A percentile compares a stretch with the other conserved stretches of the same genome.
These are phyloP conservation scores for Porites rus DNA, from an alignment of 92 coral and sea anemone genomes.

Conservation along the genomic window DNA sequence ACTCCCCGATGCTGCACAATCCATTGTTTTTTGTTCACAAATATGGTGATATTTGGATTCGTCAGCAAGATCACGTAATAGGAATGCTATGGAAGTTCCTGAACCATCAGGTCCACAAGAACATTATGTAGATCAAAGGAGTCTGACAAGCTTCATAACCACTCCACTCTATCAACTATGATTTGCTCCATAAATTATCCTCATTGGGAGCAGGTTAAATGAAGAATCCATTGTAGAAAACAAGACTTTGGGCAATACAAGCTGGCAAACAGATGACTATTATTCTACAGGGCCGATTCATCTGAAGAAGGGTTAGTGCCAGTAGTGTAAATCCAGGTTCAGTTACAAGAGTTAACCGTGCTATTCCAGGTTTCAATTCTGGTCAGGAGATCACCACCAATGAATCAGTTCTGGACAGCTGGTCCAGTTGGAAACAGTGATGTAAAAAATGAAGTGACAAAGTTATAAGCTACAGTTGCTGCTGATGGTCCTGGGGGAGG, in stretches of 20 bases:
- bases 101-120: neutral
- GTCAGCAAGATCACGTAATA: too few relatives aligned
- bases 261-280: neutral
- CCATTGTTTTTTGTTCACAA: too few relatives aligned
- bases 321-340: too few relatives aligned
- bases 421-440: conserved; percentile 80
- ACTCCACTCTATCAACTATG: too few relatives aligned
- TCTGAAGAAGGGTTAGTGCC: too few relatives aligned
- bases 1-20: too few relatives aligned
- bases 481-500: conserved; percentile 88
- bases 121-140: neutral
- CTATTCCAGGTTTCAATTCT: too few relatives aligned
- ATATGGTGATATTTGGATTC: too few relatives aligned
- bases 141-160: too few relatives aligned
- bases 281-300: neutral
- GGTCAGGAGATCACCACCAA: neutral
- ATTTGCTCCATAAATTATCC: conserved; percentile 8
- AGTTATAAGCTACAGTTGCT: conserved; percentile 80
- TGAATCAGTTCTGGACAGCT: conserved; percentile 22
- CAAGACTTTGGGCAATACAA: neutral
- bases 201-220: neutral
- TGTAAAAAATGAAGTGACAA: conserved; percentile 92
- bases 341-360: too few relatives aligned
- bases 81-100: too few relatives aligned
- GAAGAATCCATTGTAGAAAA: neutral